Evolutionary conservation across 2,797 vertebrate species (phyloP).

Genomic region (Onychomys arenicola): DNA sequence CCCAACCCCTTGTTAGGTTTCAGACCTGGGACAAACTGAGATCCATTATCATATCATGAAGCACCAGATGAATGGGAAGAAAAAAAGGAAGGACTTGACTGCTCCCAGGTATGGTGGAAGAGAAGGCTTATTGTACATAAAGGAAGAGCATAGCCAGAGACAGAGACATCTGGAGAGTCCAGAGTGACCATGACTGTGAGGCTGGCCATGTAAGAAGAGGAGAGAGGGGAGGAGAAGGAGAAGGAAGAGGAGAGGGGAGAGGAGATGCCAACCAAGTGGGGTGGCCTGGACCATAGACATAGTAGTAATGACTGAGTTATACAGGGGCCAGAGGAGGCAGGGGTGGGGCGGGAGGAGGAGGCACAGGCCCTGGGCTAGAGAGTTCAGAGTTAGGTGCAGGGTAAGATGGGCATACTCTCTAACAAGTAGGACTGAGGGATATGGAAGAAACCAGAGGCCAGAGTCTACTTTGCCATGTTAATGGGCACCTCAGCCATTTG

Average conservation of each 20-base stretch:
- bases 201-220: too few relatives aligned
- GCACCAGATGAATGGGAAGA: too few relatives aligned
- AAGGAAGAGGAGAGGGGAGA: neutral
- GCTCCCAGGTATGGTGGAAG: neutral
- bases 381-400: neutral
- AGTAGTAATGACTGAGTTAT: neutral
- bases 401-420: accelerated
- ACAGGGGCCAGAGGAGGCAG: too few relatives aligned
- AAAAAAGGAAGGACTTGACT: neutral
- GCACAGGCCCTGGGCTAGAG: neutral
- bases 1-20: neutral
- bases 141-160: neutral
- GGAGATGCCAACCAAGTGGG: neutral
- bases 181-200: neutral
- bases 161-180: neutral
- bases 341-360: neutral
- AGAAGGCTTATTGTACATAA: neutral
- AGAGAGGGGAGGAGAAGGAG: neutral
- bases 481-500: neutral
- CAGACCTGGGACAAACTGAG: neutral
- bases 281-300: neutral
- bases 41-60: neutral
- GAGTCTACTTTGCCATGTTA: neutral
- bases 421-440: neutral
- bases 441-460: neutral